Evolutionary conservation across 2,797 vertebrate species (phyloP).

Genomic region (Mus minutoides): DNA sequence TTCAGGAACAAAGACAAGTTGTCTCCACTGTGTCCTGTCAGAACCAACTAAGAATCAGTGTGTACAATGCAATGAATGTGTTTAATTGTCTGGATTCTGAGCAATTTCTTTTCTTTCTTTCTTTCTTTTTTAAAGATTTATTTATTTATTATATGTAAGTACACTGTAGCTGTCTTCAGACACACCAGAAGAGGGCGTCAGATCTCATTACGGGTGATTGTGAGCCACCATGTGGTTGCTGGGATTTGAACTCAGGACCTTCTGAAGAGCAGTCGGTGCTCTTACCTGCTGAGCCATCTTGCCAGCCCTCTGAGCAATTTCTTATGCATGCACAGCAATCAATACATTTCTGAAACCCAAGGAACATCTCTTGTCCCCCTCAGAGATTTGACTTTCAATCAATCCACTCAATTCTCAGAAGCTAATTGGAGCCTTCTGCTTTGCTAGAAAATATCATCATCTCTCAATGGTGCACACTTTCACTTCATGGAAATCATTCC

Average conservation of each 20-base stretch:
- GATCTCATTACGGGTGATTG: too few species aligned
- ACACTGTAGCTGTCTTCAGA: too few species aligned
- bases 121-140: too few species aligned
- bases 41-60: background rate
- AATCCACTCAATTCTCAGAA: background rate
- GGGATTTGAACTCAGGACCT: too few species aligned
- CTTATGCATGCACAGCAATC: background rate
- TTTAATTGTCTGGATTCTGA: background rate
- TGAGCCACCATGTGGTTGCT: too few species aligned
- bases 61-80: background rate
- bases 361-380: background rate
- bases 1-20: background rate
- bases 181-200: too few species aligned
- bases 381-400: background rate
- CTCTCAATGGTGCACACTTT: background rate
- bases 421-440: background rate
- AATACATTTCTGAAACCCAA: conserved; percentile 6
- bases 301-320: background rate
- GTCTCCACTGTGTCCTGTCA: background rate
- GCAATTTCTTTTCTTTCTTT: background rate
- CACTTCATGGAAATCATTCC: background rate
- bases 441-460: background rate
- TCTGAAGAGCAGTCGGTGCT: too few species aligned
- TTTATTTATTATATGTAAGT: too few species aligned
- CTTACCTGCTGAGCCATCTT: too few species aligned